phyloP scores from a whole-genome alignment of 2,113 vertebrate species.

The Isichthys henryi region DNA sequence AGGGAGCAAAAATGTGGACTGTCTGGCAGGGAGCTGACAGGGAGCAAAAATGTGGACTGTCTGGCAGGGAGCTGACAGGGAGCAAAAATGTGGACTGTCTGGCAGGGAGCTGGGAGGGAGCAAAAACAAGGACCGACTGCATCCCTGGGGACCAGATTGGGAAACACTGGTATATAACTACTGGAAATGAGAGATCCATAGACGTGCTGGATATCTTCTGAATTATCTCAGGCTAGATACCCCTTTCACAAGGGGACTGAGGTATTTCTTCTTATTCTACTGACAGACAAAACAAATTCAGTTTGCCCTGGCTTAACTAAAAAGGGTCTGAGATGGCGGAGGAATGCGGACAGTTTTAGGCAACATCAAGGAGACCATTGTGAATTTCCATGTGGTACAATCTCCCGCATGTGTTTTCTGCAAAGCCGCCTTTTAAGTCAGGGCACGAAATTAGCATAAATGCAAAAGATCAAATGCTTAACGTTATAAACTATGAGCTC shows the following conservation, averaged over 20 bases:
- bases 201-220: neutral
- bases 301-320: neutral
- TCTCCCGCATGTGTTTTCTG: neutral
- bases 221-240: neutral
- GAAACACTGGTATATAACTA: neutral
- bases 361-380: neutral
- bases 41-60: no score
- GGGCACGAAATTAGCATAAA: neutral
- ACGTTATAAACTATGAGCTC: neutral
- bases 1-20: neutral
- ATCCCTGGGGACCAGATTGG: neutral
- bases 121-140: neutral
- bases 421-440: neutral
- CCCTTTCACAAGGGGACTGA: neutral
- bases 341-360: neutral
- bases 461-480: neutral
- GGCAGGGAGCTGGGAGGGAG: no score
- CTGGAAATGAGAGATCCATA: neutral
- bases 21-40: no score
- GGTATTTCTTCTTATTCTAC: neutral
- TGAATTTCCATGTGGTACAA: neutral
- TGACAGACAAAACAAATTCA: neutral
- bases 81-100: no score
- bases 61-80: no score
- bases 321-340: neutral